Percentiles rank a stretch among this genome's conserved stretches.
Conservation (phyloP, 2,888 invertebrate genomes). For the Pherbina coryleti region DNA sequence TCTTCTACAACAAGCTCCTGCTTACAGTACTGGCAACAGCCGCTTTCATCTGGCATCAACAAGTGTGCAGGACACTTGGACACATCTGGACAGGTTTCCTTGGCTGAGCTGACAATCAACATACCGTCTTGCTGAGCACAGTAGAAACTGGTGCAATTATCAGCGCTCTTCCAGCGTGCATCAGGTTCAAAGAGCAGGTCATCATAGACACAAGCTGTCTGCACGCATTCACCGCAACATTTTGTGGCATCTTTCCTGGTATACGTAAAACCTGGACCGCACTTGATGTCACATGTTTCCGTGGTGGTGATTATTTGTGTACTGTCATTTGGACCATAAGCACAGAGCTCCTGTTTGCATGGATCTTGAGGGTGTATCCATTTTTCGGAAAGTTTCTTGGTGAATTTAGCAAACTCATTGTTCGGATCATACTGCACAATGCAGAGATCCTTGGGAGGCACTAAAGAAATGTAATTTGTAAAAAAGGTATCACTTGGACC, state of each 20-base stretch:
- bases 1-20: constrained; percentile 67
- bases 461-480: constrained; percentile 45
- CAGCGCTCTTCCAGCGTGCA: constrained; percentile 74
- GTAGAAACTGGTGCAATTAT: constrained; percentile 76
- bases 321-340: constrained; percentile 62
- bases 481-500: neutral
- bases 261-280: constrained; percentile 74
- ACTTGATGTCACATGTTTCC: constrained; percentile 59
- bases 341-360: constrained; percentile 66
- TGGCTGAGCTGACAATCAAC: constrained; percentile 72
- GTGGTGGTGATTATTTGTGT: constrained; percentile 56
- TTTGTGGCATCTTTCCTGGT: constrained; percentile 56
- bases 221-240: constrained; percentile 78
- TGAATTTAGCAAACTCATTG: constrained; percentile 59
- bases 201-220: constrained; percentile 73
- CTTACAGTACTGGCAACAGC: constrained; percentile 79
- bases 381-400: constrained; percentile 67
- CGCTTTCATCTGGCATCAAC: constrained; percentile 70
- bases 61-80: constrained; percentile 72
- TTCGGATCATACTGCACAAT: constrained; percentile 62
- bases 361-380: constrained; percentile 70
- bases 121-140: constrained; percentile 71
- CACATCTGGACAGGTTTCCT: constrained; percentile 76
- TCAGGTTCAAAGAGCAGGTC: constrained; percentile 71
- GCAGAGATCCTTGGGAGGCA: constrained; percentile 65